These are phyloP conservation scores for Platyura marginata DNA, from an alignment of 1,140 invertebrate species.

Conservation along the genomic window DNA sequence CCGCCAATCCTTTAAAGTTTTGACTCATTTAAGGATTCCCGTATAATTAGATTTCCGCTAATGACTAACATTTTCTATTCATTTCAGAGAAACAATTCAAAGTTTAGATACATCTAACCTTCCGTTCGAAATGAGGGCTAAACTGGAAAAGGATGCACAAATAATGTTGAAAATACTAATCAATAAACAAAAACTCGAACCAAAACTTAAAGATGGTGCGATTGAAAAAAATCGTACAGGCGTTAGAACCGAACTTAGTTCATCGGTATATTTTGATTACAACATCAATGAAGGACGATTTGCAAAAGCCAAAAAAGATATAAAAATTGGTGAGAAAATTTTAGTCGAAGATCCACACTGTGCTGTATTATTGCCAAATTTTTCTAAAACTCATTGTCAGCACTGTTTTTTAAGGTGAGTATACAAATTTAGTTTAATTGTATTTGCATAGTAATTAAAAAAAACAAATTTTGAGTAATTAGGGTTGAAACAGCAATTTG, in stretches of 20 bases:
- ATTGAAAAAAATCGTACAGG: no score
- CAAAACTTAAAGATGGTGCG: not conserved
- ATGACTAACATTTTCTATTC: not conserved
- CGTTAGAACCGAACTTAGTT: slow-evolving; percentile 11
- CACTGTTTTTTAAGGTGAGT: slow-evolving; percentile 53
- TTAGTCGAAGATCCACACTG: slow-evolving; percentile 55
- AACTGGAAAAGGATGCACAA: slow-evolving; percentile 45
- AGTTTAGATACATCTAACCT: slow-evolving; percentile 43
- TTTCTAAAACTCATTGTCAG: slow-evolving; percentile 46
- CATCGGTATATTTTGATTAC: slow-evolving; percentile 16
- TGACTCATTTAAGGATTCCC: no score
- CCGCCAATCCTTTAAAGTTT: no score
- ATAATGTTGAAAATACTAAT: slow-evolving; percentile 47
- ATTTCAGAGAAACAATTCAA: slow-evolving; percentile 34
- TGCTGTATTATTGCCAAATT: slow-evolving; percentile 50
- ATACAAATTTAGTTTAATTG: no score
- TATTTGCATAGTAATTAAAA: no score
- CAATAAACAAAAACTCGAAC: not conserved
- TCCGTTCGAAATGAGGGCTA: slow-evolving; percentile 39
- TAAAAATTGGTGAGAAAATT: slow-evolving; percentile 45
- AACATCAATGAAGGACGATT: slow-evolving; percentile 31
- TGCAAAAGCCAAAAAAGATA: slow-evolving; percentile 39
- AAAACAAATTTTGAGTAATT: no score
- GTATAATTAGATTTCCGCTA: no score
- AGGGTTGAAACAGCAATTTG: no score